A percentile compares a stretch with the other conserved stretches of the same genome.
These are phyloP conservation scores for Endotricha flammealis DNA, from an alignment of 2,888 invertebrate genomes.

Conservation along the genomic window DNA sequence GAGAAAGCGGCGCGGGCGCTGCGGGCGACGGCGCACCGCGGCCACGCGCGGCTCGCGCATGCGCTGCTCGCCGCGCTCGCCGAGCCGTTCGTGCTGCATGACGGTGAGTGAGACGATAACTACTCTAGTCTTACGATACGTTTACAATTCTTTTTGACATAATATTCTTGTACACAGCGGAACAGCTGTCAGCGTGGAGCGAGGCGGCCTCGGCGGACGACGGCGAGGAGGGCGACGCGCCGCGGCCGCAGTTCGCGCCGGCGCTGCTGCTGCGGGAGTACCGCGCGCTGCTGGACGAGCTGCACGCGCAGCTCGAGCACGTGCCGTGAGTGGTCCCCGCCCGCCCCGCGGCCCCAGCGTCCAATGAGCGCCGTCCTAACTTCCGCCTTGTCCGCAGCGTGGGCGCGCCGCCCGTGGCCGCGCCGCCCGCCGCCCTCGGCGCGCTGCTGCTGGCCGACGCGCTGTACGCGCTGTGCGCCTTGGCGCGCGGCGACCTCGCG, in stretches of 20 bases:
- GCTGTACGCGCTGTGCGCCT: slow-evolving; percentile 80
- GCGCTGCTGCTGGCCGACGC: slow-evolving; percentile 87
- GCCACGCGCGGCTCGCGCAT: slow-evolving; percentile 19
- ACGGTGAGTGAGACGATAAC: slow-evolving; percentile 41
- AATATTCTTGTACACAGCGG: slow-evolving; percentile 29
- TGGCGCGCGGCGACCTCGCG: slow-evolving; percentile 83
- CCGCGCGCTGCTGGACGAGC: slow-evolving; percentile 29
- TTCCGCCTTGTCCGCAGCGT: too few species aligned
- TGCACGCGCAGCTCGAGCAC: slow-evolving; percentile 32
- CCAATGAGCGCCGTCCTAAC: too few species aligned
- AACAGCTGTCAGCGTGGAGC: slow-evolving; percentile 32
- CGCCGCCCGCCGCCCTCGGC: slow-evolving; percentile 79
- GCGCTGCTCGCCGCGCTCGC: slow-evolving; percentile 29
- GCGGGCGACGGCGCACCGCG: slow-evolving; percentile 14
- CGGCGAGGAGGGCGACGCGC: slow-evolving; percentile 16
- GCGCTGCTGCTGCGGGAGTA: slow-evolving; percentile 28
- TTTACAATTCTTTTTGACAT: too few species aligned
- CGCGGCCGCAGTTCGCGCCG: slow-evolving; percentile 21
- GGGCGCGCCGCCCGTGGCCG: slow-evolving; percentile 28
- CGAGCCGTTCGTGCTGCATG: slow-evolving; percentile 34
- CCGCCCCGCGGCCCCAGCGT: not conserved
- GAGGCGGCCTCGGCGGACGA: slow-evolving; percentile 21
- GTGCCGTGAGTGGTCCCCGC: slow-evolving; percentile 27
- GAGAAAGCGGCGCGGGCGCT: slow-evolving; percentile 7
- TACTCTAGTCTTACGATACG: too few species aligned